phyloP scores from a whole-genome alignment of 2,113 vertebrate genomes.

The Chionis minor region DNA sequence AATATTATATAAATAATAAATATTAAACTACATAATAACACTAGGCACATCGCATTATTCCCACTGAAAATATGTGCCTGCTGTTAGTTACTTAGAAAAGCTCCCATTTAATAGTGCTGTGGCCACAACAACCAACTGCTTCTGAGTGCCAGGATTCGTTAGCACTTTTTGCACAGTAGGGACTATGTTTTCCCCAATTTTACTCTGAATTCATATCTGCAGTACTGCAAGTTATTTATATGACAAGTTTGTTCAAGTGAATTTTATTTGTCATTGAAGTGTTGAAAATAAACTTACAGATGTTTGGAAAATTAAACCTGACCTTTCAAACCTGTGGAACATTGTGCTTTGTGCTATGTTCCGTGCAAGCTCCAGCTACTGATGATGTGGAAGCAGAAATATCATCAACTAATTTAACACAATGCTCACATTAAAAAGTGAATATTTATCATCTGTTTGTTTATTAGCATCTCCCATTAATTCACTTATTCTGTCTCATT shows the following conservation, averaged over 20 bases:
- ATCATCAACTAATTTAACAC: neutral
- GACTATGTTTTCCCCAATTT: neutral
- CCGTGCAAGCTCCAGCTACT: neutral
- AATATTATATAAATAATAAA: neutral
- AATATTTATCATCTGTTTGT: neutral
- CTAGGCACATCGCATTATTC: neutral
- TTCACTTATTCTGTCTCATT: neutral
- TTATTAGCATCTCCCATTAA: neutral
- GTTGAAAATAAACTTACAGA: conserved; percentile 6
- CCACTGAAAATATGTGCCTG: neutral
- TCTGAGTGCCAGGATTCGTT: neutral
- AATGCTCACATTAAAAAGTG: neutral
- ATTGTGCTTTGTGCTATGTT: neutral
- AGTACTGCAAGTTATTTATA: neutral
- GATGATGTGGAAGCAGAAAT: neutral
- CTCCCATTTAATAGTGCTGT: neutral
- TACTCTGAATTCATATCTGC: neutral
- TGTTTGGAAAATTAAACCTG: neutral
- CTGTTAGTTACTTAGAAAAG: neutral
- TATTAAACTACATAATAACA: neutral
- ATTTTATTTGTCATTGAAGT: neutral
- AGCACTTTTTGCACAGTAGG: neutral
- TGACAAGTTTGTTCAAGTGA: neutral
- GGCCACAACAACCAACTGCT: neutral
- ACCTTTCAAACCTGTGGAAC: neutral